These are phyloP conservation scores for Catagonus wagneri DNA, from an alignment of 2,113 vertebrate species.

Conservation along the genomic window DNA sequence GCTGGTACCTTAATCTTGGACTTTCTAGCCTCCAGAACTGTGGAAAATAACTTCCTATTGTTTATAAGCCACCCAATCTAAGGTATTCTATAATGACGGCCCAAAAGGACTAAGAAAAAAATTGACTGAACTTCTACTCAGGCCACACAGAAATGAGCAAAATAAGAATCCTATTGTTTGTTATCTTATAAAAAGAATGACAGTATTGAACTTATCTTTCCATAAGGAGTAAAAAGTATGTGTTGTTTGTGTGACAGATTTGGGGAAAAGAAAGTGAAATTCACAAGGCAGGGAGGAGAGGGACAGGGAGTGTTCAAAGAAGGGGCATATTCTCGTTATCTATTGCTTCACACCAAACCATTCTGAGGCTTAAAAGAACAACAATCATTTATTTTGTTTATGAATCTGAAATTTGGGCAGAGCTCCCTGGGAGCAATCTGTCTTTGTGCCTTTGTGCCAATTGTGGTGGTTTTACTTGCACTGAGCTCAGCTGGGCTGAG, in stretches of 20 bases:
- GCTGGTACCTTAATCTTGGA: not conserved
- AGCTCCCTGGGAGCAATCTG: not conserved
- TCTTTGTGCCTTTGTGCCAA: not conserved
- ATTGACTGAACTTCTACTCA: not conserved
- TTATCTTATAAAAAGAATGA: constrained; percentile 26
- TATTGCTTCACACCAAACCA: not conserved
- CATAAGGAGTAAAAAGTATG: constrained; percentile 6
- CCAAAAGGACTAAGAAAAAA: constrained; percentile 13
- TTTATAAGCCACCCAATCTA: not conserved
- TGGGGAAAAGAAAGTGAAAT: constrained; percentile 22
- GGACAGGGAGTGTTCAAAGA: not conserved
- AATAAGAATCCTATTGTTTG: not conserved
- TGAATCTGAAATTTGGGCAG: constrained; percentile 9
- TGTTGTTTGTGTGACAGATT: constrained; percentile 9
- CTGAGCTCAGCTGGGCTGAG: not conserved
- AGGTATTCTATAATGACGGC: not conserved
- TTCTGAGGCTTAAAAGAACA: constrained; percentile 1
- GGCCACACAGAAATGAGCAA: not conserved
- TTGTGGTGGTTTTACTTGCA: not conserved
- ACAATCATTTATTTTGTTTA: not conserved
- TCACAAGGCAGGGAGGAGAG: not conserved
- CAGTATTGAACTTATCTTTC: not conserved
- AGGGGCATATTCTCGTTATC: not conserved
- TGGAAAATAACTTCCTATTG: constrained; percentile 1
- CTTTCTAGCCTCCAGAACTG: not conserved